A percentile compares a stretch with the other conserved stretches of the same genome.
phyloP scores from a whole-genome alignment of 2,797 vertebrate genomes.

The Galago senegalensis region DNA sequence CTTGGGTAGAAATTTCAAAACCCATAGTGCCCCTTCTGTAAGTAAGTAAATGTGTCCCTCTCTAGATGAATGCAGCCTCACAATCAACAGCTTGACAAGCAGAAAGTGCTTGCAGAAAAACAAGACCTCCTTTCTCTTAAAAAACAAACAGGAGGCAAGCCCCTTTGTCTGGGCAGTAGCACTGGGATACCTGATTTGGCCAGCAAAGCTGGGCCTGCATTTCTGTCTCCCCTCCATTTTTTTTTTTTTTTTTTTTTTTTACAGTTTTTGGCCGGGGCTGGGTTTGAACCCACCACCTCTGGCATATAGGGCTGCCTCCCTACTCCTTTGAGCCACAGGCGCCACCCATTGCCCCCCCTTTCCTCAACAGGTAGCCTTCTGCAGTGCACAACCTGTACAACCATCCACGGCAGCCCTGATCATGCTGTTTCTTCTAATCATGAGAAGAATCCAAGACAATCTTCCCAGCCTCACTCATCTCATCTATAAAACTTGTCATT shows the following conservation, averaged over 20 bases:
- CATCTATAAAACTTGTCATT: not conserved
- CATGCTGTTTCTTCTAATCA: not conserved
- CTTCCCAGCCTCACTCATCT: not conserved
- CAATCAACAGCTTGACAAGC: not conserved
- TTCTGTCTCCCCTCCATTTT: not conserved
- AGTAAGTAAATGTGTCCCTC: not conserved
- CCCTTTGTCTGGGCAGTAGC: not conserved
- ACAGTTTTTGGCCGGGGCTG: too few species aligned
- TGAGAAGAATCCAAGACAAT: not conserved
- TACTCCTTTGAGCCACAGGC: too few species aligned
- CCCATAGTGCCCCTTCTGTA: not conserved
- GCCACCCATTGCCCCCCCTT: too few species aligned
- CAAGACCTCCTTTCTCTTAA: not conserved
- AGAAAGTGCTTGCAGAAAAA: not conserved
- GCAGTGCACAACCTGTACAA: not conserved
- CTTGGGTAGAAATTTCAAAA: not conserved
- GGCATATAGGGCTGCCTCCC: too few species aligned
- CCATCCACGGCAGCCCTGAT: not conserved
- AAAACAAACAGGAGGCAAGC: not conserved
- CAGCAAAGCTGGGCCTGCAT: not conserved
- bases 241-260: too few species aligned
- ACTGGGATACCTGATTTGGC: not conserved
- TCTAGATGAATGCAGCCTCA: not conserved
- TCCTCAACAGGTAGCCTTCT: not conserved
- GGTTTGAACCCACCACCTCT: too few species aligned